These are phyloP conservation scores for Penaeus japonicus DNA, from an alignment of 1,140 invertebrate genomes.

Conservation along the genomic window DNA sequence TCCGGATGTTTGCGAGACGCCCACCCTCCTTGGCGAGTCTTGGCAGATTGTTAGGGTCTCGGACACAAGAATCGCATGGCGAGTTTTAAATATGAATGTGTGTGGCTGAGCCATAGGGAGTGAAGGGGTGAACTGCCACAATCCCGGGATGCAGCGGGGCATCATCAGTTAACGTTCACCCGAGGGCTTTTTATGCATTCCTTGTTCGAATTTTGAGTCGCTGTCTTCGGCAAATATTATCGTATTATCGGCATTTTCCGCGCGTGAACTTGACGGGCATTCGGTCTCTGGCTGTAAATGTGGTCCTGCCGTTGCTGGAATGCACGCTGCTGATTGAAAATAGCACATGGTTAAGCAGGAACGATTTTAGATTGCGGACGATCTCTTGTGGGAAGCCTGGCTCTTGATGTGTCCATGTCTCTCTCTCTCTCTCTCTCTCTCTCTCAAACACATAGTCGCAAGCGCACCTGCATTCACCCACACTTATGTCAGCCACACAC, in stretches of 20 bases:
- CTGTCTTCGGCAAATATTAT: background rate
- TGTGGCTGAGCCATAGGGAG: constrained; percentile 29
- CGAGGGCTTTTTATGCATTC: constrained; percentile 16
- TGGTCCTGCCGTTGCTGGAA: no score
- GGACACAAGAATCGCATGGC: background rate
- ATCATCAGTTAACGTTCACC: constrained; percentile 43
- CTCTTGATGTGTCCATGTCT: constrained; percentile 49
- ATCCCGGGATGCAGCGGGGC: constrained; percentile 39
- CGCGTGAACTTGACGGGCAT: no score
- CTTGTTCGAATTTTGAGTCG: background rate
- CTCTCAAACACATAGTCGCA: no score
- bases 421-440: no score
- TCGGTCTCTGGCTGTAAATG: no score
- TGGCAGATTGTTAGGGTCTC: background rate
- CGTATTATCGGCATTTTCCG: no score
- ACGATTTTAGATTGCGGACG: constrained; percentile 33
- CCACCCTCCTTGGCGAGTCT: background rate
- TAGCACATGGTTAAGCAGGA: background rate
- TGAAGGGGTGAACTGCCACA: constrained; percentile 51
- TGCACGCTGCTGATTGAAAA: no score
- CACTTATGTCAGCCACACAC: no score
- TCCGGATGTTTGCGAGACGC: background rate
- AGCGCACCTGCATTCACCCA: no score
- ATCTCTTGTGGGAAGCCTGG: constrained; percentile 18
- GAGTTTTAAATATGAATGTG: constrained; percentile 28